Conservation (phyloP, 2,888 invertebrate species). For the Drosophila phalerata region DNA sequence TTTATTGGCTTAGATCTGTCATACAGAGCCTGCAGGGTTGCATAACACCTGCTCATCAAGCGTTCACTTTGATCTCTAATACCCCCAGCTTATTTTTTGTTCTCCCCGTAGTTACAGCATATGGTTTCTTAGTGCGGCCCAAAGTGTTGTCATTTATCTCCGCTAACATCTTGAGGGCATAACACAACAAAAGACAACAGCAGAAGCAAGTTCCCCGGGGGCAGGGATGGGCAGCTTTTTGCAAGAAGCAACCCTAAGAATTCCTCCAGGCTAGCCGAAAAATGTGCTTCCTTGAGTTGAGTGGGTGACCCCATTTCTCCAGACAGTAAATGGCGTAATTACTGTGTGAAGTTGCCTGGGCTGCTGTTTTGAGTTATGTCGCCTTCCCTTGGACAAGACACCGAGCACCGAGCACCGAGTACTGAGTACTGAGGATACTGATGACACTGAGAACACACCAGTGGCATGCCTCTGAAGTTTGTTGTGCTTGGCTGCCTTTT, state of each 20-base stretch:
- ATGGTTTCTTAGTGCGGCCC: constrained; percentile 51
- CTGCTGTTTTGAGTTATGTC: constrained; percentile 77
- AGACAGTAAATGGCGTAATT: constrained; percentile 81
- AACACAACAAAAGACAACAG: constrained; percentile 54
- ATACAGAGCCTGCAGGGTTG: constrained; percentile 24
- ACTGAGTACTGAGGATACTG: neutral
- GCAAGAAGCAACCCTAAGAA: constrained; percentile 11
- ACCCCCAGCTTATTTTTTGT: constrained; percentile 50
- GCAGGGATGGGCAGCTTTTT: constrained; percentile 44
- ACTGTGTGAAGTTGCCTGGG: constrained; percentile 71
- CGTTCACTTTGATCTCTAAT: constrained; percentile 71
- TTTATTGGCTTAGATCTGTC: constrained; percentile 68
- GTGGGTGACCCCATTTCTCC: constrained; percentile 75
- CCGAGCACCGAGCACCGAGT: neutral
- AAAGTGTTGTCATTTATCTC: constrained; percentile 79
- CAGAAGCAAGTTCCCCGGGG: constrained; percentile 8
- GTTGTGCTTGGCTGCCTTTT: constrained; percentile 67
- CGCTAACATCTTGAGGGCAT: constrained; percentile 73
- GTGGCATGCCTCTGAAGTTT: constrained; percentile 53
- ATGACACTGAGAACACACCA: constrained; percentile 16
- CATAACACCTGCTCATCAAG: constrained; percentile 59
- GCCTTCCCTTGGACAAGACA: constrained; percentile 52
- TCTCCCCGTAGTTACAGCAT: constrained; percentile 39
- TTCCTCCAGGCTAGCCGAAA: constrained; percentile 56
- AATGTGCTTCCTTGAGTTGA: constrained; percentile 64